These are phyloP conservation scores for Saccopteryx leptura DNA, from an alignment of 2,113 vertebrate species.

Conservation along the genomic window DNA sequence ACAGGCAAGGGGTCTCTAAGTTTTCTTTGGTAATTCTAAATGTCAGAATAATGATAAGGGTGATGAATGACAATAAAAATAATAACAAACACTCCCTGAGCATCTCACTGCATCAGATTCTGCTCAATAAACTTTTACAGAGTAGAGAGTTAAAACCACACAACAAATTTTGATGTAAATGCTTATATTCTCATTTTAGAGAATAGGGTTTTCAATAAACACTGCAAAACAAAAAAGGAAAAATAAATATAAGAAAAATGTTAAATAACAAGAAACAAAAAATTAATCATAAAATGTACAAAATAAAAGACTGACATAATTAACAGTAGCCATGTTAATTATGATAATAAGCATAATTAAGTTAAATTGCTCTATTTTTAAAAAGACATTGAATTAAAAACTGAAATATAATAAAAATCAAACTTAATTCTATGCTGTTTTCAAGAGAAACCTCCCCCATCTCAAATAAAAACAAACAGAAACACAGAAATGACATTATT, in stretches of 20 bases:
- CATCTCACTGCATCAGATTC: neutral
- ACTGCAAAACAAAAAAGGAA: neutral
- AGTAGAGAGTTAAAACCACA: neutral
- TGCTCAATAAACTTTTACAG: neutral
- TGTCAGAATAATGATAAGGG: neutral
- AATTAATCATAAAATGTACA: neutral
- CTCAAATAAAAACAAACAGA: slow-evolving; percentile 2
- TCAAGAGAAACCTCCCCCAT: neutral
- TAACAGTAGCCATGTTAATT: neutral
- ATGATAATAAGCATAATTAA: neutral
- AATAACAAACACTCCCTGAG: neutral
- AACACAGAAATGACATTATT: neutral
- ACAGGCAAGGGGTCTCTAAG: neutral
- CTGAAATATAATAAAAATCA: neutral
- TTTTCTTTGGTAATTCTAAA: slow-evolving; percentile 47
- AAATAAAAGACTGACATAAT: neutral
- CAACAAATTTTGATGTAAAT: neutral
- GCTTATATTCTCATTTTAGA: neutral
- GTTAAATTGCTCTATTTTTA: neutral
- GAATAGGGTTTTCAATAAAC: slow-evolving; percentile 44
- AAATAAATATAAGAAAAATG: too few species aligned
- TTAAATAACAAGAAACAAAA: neutral
- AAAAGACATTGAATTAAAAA: neutral
- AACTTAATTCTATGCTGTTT: neutral
- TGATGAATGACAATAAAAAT: slow-evolving; percentile 6